phyloP scores from a whole-genome alignment of 2,113 vertebrate species.

The Platycercus adscitus region DNA sequence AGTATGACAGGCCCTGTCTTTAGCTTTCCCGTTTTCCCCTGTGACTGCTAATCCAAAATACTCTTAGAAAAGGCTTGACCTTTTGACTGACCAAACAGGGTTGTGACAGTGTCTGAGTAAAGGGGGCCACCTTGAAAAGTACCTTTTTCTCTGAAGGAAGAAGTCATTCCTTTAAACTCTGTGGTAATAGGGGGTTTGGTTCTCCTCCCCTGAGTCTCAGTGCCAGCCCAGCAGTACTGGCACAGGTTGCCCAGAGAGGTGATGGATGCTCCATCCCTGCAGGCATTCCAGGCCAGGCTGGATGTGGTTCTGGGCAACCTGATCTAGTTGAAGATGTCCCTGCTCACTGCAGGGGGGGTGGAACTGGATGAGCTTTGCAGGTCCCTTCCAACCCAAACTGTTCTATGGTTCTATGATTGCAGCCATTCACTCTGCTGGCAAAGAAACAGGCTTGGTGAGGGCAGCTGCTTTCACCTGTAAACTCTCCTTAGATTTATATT shows the following conservation, averaged over 20 bases:
- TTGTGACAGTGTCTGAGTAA: neutral
- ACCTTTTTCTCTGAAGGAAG: neutral
- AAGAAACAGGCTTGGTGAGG: neutral
- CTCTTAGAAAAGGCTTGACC: neutral
- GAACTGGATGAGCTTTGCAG: neutral
- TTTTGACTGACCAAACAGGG: neutral
- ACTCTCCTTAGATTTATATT: accelerated
- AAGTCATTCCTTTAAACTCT: neutral
- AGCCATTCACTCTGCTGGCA: accelerated
- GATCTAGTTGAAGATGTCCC: neutral
- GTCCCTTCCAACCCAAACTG: neutral
- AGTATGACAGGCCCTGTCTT: neutral
- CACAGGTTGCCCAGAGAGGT: neutral
- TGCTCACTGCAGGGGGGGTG: neutral
- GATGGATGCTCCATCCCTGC: neutral
- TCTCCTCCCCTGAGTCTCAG: neutral
- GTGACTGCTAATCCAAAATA: neutral
- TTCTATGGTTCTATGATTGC: neutral
- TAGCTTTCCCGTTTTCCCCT: neutral
- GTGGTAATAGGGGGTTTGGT: neutral
- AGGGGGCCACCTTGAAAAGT: neutral
- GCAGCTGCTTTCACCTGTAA: neutral
- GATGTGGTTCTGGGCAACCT: neutral
- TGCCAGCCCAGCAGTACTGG: neutral
- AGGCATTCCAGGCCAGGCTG: neutral